Conservation (phyloP, 2,113 vertebrate genomes). For the Dipodomys stephensi region DNA sequence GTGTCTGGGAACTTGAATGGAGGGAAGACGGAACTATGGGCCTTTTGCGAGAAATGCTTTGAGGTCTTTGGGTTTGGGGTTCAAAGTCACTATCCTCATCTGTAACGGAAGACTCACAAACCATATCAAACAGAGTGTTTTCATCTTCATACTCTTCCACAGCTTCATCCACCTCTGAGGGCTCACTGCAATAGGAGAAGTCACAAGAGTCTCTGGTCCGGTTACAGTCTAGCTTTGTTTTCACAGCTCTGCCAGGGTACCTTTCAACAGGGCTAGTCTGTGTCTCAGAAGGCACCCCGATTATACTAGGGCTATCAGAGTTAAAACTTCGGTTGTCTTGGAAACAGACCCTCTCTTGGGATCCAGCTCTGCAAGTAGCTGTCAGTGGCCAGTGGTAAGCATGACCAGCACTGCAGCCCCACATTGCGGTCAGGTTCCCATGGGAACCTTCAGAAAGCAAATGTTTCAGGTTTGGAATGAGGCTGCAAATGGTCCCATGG, state of each 20-base stretch:
- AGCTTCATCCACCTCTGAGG: slow-evolving; percentile 90
- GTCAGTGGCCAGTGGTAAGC: slow-evolving; percentile 95
- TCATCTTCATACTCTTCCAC: slow-evolving; percentile 92
- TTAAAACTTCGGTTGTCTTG: slow-evolving; percentile 92
- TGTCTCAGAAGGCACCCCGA: slow-evolving; percentile 87
- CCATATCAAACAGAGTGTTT: slow-evolving; percentile 91
- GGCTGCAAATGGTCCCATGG: slow-evolving; percentile 95
- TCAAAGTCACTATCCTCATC: slow-evolving; percentile 94
- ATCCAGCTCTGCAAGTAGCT: slow-evolving; percentile 89
- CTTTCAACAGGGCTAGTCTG: slow-evolving; percentile 90
- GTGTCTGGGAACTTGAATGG: slow-evolving; percentile 80
- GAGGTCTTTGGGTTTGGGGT: slow-evolving; percentile 82
- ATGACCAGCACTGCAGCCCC: slow-evolving; percentile 93
- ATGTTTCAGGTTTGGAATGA: slow-evolving; percentile 94
- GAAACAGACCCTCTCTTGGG: slow-evolving; percentile 91
- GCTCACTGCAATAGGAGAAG: slow-evolving; percentile 93
- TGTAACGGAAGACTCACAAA: slow-evolving; percentile 93
- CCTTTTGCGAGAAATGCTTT: slow-evolving; percentile 84
- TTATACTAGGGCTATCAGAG: slow-evolving; percentile 90
- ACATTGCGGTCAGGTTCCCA: slow-evolving; percentile 91
- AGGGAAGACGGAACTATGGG: slow-evolving; percentile 68
- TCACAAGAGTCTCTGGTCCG: slow-evolving; percentile 91
- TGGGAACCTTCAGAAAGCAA: slow-evolving; percentile 91
- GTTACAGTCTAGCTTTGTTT: slow-evolving; percentile 89
- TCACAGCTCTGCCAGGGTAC: slow-evolving; percentile 86